These are phyloP conservation scores for Tillus elongatus DNA, from an alignment of 2,888 invertebrate species.

Conservation along the genomic window DNA sequence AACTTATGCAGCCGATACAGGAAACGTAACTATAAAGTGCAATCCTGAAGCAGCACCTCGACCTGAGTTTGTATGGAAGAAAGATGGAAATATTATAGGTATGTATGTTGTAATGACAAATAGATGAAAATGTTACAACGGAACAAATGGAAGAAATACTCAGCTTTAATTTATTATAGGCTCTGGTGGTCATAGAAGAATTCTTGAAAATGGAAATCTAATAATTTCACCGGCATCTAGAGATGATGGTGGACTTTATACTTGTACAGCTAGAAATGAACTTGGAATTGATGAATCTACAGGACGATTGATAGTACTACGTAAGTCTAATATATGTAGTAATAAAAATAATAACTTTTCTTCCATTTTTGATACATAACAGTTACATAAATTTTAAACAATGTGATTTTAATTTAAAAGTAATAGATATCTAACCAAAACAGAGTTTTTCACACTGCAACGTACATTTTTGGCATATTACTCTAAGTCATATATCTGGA, in stretches of 20 bases:
- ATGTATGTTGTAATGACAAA: not conserved
- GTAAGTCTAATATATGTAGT: conserved; percentile 51
- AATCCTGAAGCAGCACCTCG: conserved; percentile 90
- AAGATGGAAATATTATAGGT: conserved; percentile 66
- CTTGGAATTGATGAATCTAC: conserved; percentile 81
- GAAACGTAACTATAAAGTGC: conserved; percentile 84
- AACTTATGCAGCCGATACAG: conserved; percentile 84
- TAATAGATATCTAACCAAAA: no score
- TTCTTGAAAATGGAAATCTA: conserved; percentile 78
- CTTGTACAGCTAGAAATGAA: conserved; percentile 75
- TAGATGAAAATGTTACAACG: conserved; percentile 3
- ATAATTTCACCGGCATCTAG: conserved; percentile 75
- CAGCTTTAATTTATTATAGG: conserved; percentile 38
- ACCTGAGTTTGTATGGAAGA: conserved; percentile 83
- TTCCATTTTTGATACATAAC: no score
- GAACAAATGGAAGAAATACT: not conserved
- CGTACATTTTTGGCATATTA: no score
- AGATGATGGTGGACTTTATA: conserved; percentile 80
- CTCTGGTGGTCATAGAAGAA: conserved; percentile 70
- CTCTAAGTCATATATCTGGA: no score
- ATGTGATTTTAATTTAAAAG: no score
- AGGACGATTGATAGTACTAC: conserved; percentile 72
- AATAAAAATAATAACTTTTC: no score
- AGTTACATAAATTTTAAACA: no score
- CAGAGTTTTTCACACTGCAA: no score